Evolutionary conservation across 2,797 vertebrate genomes (phyloP), one percentile per base, ranked within the genome.

Genomic region (Microctenopoma steveboyesi): DNA sequence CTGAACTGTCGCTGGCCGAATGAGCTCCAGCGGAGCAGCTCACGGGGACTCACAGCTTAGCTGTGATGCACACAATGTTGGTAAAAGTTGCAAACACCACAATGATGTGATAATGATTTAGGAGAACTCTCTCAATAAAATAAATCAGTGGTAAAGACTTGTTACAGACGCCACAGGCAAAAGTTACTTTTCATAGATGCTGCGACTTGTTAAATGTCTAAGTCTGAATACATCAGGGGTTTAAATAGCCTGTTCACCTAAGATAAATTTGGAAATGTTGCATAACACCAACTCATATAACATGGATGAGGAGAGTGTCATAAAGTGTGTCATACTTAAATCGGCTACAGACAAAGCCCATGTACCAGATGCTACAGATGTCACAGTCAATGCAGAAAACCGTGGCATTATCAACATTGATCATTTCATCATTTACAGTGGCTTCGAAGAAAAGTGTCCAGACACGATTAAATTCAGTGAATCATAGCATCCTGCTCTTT

Each of bases 391-490:
- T 10, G 47, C n/a, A 10, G 12, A 45, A 35, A 4, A 11, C 9
- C 1, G 27, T 53, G 62, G 27, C 12, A 4, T 33, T 35, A 15
- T 15, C n/a, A 27, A 33, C 1, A 7, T 22, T 7, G 28, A 18
- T 18, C 18, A 33, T 18, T 14, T 5, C 4, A 46, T 42, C 5
- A 37, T 25, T 25, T 25, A 27, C 18, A 18, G 18, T 18, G 18
- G 5, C 12, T 56, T 25, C 14, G 7, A 22, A 39, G 18, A 39
- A 39, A 39, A 37, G 4, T 54, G 14, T 54, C 55, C 3, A 1
- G 30, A 28, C 22, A 22, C 2, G 3, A 74, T 35, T 64, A 28
- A 4, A 54, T 64, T 66, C 27, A 37, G 28, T 53, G 46, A 63
- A 40, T 58, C 0, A 2, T 8, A 3, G 61, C 54, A 42, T 82